These are phyloP conservation scores for Brachyrhaphis roseni DNA, from an alignment of 2,797 vertebrate species.

Conservation along the genomic window DNA sequence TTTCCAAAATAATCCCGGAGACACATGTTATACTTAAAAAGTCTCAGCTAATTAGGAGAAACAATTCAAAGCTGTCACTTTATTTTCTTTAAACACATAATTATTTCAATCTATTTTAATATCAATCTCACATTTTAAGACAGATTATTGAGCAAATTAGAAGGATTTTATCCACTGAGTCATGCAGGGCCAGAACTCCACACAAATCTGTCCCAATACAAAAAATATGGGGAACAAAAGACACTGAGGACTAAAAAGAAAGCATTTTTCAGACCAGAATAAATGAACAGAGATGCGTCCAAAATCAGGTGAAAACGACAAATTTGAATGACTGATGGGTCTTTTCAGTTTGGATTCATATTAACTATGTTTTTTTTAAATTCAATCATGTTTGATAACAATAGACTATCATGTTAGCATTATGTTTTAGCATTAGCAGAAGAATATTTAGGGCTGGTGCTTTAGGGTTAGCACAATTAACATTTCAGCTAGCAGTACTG, in stretches of 20 bases:
- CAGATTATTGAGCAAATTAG: constrained; percentile 23
- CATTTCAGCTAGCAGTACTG: background rate
- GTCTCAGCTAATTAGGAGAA: constrained; percentile 1
- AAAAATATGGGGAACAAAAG: background rate
- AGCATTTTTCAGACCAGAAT: background rate
- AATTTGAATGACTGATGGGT: background rate
- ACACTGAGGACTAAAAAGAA: background rate
- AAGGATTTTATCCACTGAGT: constrained; percentile 6
- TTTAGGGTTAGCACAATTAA: background rate
- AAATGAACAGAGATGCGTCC: background rate
- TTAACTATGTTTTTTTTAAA: background rate
- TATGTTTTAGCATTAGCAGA: background rate
- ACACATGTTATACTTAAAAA: constrained; percentile 19
- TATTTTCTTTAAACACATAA: constrained; percentile 28
- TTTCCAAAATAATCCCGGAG: constrained; percentile 36
- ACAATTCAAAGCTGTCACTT: constrained; percentile 30
- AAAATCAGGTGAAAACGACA: background rate
- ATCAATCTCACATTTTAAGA: constrained; percentile 33
- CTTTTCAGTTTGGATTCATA: background rate
- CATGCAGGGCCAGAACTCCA: background rate
- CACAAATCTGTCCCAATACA: background rate
- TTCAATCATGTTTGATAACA: no score
- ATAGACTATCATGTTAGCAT: background rate
- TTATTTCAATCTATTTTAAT: constrained; percentile 31
- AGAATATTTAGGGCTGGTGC: no score